These are phyloP conservation scores for Pelmatolapia mariae DNA, from an alignment of 2,113 vertebrate species.

Conservation along the genomic window DNA sequence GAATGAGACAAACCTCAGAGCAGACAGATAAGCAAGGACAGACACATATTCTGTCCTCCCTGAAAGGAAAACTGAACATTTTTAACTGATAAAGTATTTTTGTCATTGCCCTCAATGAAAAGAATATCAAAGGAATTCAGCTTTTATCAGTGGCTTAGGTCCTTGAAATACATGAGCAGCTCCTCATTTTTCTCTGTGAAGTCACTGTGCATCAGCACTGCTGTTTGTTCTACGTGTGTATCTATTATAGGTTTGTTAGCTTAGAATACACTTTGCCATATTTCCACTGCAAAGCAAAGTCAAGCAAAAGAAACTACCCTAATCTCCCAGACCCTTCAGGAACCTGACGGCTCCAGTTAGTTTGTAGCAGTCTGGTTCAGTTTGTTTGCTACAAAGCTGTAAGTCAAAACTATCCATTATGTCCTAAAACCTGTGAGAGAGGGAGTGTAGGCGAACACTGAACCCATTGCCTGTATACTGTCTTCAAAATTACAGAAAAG, in stretches of 20 bases:
- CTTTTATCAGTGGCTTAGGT: not conserved
- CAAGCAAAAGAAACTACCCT: not conserved
- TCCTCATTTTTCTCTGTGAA: not conserved
- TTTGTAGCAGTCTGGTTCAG: not conserved
- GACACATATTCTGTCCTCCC: not conserved
- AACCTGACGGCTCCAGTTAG: fast-evolving
- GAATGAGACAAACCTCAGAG: not conserved
- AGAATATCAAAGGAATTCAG: not conserved
- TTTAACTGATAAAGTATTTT: not conserved
- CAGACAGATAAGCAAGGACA: not conserved
- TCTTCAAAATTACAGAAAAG: not conserved
- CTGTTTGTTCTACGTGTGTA: not conserved
- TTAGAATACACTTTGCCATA: not conserved
- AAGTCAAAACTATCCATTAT: fast-evolving
- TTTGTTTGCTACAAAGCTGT: not conserved
- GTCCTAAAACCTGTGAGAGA: not conserved
- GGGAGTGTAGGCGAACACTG: not conserved
- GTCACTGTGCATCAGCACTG: fast-evolving
- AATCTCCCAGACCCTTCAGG: not conserved
- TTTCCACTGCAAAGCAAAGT: not conserved
- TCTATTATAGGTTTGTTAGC: not conserved
- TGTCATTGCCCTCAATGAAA: not conserved
- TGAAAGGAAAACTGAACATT: not conserved
- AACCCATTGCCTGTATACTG: not conserved
- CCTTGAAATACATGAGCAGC: not conserved